These are phyloP conservation scores for Halotydeus destructor DNA, from an alignment of 1,140 invertebrate genomes.

Conservation along the genomic window DNA sequence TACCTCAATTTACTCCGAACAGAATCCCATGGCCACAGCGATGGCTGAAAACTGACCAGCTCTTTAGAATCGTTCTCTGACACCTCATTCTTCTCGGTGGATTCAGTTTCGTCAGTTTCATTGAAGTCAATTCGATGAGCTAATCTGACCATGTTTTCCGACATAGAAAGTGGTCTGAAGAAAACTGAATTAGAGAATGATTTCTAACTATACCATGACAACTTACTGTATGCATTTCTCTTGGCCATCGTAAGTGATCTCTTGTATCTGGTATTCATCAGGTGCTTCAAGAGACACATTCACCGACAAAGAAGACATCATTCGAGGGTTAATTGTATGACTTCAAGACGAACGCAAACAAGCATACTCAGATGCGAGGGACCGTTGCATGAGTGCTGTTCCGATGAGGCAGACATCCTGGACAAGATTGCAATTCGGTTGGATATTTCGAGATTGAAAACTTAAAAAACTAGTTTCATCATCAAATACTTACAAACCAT, in stretches of 20 bases:
- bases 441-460: no score
- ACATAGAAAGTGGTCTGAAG: slow-evolving; percentile 66
- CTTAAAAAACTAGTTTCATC: no score
- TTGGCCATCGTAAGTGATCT: slow-evolving; percentile 85
- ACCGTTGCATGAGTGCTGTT: no score
- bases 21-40: slow-evolving; percentile 81
- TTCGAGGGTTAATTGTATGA: no score
- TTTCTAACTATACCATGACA: no score
- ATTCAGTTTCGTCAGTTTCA: slow-evolving; percentile 58
- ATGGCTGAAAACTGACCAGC: slow-evolving; percentile 50
- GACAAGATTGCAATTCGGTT: no score
- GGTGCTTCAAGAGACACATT: slow-evolving; percentile 71
- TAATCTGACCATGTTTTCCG: slow-evolving; percentile 73
- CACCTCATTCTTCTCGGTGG: slow-evolving; percentile 44
- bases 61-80: slow-evolving; percentile 45
- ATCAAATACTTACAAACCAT: no score
- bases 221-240: slow-evolving; percentile 85
- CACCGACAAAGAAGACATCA: no score
- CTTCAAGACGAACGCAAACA: no score
- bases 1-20: slow-evolving; percentile 60
- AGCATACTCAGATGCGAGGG: no score
- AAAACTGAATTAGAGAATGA: slow-evolving; percentile 13
- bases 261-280: slow-evolving; percentile 83
- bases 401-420: no score
- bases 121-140: slow-evolving; percentile 87